A percentile compares a stretch with the other conserved stretches of the same genome.
Conservation (phyloP, 2,113 vertebrate species). For the Rhombomys opimus region DNA sequence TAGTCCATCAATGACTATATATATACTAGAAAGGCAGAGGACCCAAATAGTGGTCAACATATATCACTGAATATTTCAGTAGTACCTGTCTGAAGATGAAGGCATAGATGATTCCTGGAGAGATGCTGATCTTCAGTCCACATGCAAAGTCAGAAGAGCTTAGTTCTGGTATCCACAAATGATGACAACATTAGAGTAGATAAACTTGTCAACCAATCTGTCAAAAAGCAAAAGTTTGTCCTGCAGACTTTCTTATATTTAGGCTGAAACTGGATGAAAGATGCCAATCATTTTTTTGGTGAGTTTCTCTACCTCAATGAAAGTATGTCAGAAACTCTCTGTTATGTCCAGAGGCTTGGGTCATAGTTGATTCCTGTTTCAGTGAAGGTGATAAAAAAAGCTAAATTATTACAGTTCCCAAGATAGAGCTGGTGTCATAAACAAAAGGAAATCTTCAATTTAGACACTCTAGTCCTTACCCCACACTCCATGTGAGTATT, state of each 20-base stretch:
- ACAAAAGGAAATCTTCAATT: neutral
- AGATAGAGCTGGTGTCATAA: too few relatives aligned
- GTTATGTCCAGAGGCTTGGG: rapidly evolving
- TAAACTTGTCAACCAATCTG: neutral
- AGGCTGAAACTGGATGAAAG: neutral
- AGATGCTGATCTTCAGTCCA: neutral
- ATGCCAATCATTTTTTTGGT: neutral
- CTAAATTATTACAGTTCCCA: neutral
- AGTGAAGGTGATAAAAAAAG: neutral
- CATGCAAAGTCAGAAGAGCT: neutral
- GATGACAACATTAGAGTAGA: neutral
- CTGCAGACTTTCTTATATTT: neutral
- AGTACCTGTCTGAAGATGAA: neutral
- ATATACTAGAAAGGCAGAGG: neutral
- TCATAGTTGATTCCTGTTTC: neutral
- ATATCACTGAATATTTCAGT: too few relatives aligned
- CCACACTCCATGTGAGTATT: neutral
- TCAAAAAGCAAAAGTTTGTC: neutral
- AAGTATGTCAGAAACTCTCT: neutral
- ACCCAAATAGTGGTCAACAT: too few relatives aligned
- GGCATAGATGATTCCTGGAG: neutral
- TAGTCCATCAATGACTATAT: neutral
- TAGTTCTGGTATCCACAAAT: neutral
- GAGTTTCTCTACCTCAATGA: neutral
- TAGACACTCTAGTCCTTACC: neutral